Conservation (phyloP, 92 coral and sea anemone genomes). For the Porites rus region DNA sequence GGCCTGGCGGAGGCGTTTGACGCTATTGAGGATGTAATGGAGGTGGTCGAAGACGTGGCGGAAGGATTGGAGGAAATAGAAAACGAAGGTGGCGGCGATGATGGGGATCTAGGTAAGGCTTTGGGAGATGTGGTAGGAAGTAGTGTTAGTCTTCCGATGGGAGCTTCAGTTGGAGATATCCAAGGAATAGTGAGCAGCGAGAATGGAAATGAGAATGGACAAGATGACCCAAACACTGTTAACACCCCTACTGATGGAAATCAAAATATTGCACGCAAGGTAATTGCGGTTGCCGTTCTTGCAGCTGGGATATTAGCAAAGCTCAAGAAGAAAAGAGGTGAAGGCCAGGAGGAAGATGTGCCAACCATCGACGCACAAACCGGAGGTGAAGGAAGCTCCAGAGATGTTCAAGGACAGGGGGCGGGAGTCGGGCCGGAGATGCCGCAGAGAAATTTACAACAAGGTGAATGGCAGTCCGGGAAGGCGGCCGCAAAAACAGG, state of each 20-base stretch:
- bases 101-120: conserved; percentile 59
- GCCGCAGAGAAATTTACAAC: conserved; percentile 22
- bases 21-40: conserved; percentile 75
- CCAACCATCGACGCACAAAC: background rate
- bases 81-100: conserved; percentile 41
- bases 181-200: conserved; percentile 32
- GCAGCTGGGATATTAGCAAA: conserved; percentile 71
- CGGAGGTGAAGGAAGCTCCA: conserved; percentile 21
- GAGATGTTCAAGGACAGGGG: conserved; percentile 17
- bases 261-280: conserved; percentile 66
- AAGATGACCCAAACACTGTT: conserved; percentile 33
- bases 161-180: conserved; percentile 13
- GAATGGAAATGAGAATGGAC: conserved; percentile 38
- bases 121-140: conserved; percentile 54
- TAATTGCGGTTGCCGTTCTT: conserved; percentile 73
- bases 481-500: conserved; percentile 31
- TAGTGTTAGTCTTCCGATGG: conserved; percentile 27
- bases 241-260: conserved; percentile 40
- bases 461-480: conserved; percentile 25
- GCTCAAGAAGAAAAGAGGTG: conserved; percentile 55
- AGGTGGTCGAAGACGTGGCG: conserved; percentile 81
- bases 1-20: conserved; percentile 84
- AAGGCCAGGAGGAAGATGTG: conserved; percentile 43
- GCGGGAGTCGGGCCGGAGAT: conserved; percentile 17
- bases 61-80: conserved; percentile 77